A percentile compares a stretch with the other conserved stretches of the same genome.
These are phyloP conservation scores for Drosophila nigritarsus DNA, from an alignment of 2,888 invertebrate genomes.

Conservation along the genomic window DNA sequence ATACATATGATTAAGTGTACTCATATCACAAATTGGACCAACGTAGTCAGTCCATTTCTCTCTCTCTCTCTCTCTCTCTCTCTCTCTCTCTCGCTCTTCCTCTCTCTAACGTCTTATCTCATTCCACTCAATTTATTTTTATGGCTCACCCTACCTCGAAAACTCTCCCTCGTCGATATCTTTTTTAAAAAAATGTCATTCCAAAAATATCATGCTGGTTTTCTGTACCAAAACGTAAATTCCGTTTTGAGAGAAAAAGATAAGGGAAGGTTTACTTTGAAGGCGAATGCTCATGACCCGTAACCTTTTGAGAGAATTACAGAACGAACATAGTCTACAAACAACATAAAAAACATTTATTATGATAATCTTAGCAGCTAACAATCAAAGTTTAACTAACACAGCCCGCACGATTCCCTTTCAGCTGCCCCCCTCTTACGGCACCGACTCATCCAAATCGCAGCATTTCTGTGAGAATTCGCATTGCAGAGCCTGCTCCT, in stretches of 20 bases:
- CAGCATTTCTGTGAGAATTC: conserved; percentile 62
- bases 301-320: background rate
- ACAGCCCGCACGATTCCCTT: conserved; percentile 48
- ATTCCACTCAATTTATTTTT: background rate
- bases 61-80: background rate
- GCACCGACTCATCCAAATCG: conserved; percentile 72
- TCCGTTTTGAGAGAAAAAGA: background rate
- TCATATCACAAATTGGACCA: conserved; percentile 14
- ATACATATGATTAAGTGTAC: background rate
- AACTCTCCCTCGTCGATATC: background rate
- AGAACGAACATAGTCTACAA: conserved; percentile 8
- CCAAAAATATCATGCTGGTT: background rate
- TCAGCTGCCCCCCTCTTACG: conserved; percentile 28
- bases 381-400: conserved; percentile 54
- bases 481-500: conserved; percentile 53
- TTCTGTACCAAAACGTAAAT: background rate
- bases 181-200: background rate
- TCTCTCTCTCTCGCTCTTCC: background rate
- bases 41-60: background rate
- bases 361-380: conserved; percentile 44
- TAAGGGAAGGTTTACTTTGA: background rate
- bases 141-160: background rate
- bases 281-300: background rate
- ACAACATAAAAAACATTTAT: conserved; percentile 43
- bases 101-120: background rate